Conservation (phyloP, 2,888 invertebrate genomes). For the Platerodrilus igneus region DNA sequence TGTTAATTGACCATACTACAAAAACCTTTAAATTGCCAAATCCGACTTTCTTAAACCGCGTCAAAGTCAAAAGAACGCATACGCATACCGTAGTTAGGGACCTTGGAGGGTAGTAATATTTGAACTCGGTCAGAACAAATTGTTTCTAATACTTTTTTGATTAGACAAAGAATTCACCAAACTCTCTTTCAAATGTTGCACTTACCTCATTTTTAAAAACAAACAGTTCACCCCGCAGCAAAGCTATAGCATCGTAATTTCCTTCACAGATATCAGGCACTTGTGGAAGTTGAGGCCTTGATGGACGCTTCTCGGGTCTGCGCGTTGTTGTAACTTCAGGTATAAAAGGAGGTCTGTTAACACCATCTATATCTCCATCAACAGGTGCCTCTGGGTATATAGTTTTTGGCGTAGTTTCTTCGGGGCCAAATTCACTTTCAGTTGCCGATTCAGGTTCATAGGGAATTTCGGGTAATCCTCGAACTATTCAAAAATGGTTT, state of each 20-base stretch:
- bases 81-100: too few species aligned
- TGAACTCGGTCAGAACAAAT: too few species aligned
- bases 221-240: slow-evolving; percentile 56
- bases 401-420: slow-evolving; percentile 9
- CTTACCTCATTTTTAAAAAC: slow-evolving; percentile 56
- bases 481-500: slow-evolving; percentile 9
- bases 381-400: background rate
- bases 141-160: too few species aligned
- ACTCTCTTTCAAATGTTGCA: too few species aligned
- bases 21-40: too few species aligned
- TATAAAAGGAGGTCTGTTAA: too few species aligned
- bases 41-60: too few species aligned
- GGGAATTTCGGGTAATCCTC: slow-evolving; percentile 9
- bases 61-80: too few species aligned
- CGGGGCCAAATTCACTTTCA: too few species aligned
- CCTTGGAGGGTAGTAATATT: too few species aligned
- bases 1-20: too few species aligned
- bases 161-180: too few species aligned
- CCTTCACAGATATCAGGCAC: slow-evolving; percentile 63
- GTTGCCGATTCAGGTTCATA: slow-evolving; percentile 3
- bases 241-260: slow-evolving; percentile 63
- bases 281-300: slow-evolving; percentile 34
- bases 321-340: background rate
- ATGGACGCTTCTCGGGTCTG: slow-evolving; percentile 1
- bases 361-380: background rate